A percentile compares a stretch with the other conserved stretches of the same genome.
Conservation (phyloP, 2,888 invertebrate genomes). For the Tinea pellionella region DNA sequence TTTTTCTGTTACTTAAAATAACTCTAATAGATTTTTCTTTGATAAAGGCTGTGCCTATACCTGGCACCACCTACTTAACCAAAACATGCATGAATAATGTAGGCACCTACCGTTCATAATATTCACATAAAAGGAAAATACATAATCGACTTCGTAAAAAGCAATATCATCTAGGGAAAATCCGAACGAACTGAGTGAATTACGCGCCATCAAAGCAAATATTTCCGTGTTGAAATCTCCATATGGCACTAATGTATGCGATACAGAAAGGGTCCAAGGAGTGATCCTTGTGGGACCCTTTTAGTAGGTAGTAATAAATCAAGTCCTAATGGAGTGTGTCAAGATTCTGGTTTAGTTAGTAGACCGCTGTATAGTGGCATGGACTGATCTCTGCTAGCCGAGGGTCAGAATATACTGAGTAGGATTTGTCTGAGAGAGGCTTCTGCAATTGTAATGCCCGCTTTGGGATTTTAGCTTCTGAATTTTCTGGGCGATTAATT, state of each 20-base stretch:
- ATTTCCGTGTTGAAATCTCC: constrained; percentile 46
- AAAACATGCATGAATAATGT: constrained; percentile 5
- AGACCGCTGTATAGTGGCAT: not conserved
- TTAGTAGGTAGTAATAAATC: constrained; percentile 61
- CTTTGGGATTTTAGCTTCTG: not conserved
- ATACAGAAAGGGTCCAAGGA: constrained; percentile 46
- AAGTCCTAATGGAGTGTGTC: constrained; percentile 59
- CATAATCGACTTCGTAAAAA: constrained; percentile 9
- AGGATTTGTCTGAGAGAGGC: not conserved
- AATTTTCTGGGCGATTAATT: not conserved
- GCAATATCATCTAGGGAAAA: constrained; percentile 7
- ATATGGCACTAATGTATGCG: constrained; percentile 53
- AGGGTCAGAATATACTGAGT: constrained; percentile 1
- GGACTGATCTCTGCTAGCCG: not conserved
- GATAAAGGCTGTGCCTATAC: not conserved
- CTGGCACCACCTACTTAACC: too few species aligned
- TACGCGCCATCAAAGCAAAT: constrained; percentile 41
- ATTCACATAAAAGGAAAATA: constrained; percentile 2
- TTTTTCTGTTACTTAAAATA: not conserved
- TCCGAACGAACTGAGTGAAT: constrained; percentile 1
- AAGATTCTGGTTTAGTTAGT: constrained; percentile 42
- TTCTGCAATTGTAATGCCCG: not conserved
- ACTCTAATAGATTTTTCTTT: not conserved
- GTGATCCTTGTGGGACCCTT: constrained; percentile 58
- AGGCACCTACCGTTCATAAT: not conserved